Evolutionary conservation across 2,797 vertebrate species (phyloP).

Genomic region (Micrastur ruficollis): DNA sequence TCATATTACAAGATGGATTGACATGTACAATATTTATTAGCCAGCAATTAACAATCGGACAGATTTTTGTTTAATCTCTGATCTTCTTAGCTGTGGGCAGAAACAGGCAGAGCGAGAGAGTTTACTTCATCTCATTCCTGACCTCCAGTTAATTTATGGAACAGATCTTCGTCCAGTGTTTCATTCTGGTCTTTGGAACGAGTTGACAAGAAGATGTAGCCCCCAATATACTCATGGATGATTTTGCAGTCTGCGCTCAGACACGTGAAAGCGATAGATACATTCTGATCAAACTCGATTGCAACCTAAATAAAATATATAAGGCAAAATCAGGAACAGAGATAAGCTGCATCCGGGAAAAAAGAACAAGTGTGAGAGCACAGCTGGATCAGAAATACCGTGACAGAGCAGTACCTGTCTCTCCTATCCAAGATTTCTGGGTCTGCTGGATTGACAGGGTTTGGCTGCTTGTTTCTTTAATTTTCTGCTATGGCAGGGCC

Average conservation of each 20-base stretch:
- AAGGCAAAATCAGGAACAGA: not conserved
- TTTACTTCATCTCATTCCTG: slow-evolving; percentile 81
- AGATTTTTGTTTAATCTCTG: not conserved
- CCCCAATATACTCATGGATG: slow-evolving; percentile 95
- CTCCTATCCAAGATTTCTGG: not conserved
- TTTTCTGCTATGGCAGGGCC: slow-evolving; percentile 24
- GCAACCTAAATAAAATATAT: slow-evolving; percentile 81
- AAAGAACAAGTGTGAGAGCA: not conserved
- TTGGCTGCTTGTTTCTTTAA: not conserved
- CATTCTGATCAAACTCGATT: slow-evolving; percentile 93
- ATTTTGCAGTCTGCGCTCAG: slow-evolving; percentile 92
- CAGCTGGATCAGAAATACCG: not conserved
- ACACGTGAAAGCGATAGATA: slow-evolving; percentile 89
- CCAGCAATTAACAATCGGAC: not conserved
- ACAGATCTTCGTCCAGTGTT: slow-evolving; percentile 93
- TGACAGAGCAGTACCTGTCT: not conserved
- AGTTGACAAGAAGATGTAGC: slow-evolving; percentile 97
- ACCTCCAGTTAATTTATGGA: slow-evolving; percentile 95
- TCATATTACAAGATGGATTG: not conserved
- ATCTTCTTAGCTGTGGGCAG: not conserved
- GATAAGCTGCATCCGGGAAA: not conserved
- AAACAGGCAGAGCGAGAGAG: not conserved
- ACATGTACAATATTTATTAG: not conserved
- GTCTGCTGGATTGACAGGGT: not conserved
- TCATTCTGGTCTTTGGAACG: slow-evolving; percentile 97